Percentiles rank a stretch among this genome's conserved stretches.
phyloP scores from a whole-genome alignment of 2,797 vertebrate genomes.

The Lagodon rhomboides region DNA sequence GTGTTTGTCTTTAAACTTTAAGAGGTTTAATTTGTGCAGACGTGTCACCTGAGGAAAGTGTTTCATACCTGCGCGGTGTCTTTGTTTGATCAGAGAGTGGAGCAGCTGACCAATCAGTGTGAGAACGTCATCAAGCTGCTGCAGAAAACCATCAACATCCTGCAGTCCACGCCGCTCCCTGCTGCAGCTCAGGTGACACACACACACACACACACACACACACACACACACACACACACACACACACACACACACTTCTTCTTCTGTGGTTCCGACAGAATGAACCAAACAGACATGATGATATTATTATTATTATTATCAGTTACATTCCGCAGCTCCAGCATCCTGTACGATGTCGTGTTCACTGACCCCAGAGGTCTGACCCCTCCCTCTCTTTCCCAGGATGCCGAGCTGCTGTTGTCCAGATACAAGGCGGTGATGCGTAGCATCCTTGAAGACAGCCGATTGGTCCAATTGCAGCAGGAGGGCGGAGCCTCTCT shows the following conservation, averaged over 20 bases:
- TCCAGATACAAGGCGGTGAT: slow-evolving; percentile 86
- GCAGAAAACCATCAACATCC: slow-evolving; percentile 83
- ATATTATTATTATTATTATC: neutral
- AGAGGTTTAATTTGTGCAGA: too few relatives aligned
- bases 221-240: neutral
- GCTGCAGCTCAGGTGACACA: slow-evolving; percentile 84
- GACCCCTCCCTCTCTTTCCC: slow-evolving; percentile 18
- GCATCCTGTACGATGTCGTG: neutral
- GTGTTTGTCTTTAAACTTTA: too few relatives aligned
- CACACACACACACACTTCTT: slow-evolving; percentile 19
- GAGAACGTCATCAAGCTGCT: slow-evolving; percentile 87
- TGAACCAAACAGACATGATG: too few relatives aligned
- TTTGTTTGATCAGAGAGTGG: slow-evolving; percentile 85
- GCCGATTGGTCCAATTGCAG: slow-evolving; percentile 88
- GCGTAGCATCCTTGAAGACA: slow-evolving; percentile 88
- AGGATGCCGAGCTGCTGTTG: slow-evolving; percentile 89
- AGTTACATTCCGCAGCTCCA: too few relatives aligned
- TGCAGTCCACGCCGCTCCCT: slow-evolving; percentile 85
- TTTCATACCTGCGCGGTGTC: neutral
- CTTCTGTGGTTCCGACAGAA: too few relatives aligned
- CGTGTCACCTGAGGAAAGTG: too few relatives aligned
- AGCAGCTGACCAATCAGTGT: slow-evolving; percentile 89
- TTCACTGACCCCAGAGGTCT: neutral
- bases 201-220: slow-evolving; percentile 1
- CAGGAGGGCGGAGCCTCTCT: slow-evolving; percentile 90